Conservation (phyloP, 1,140 invertebrate genomes). For the Asbolus verrucosus region DNA sequence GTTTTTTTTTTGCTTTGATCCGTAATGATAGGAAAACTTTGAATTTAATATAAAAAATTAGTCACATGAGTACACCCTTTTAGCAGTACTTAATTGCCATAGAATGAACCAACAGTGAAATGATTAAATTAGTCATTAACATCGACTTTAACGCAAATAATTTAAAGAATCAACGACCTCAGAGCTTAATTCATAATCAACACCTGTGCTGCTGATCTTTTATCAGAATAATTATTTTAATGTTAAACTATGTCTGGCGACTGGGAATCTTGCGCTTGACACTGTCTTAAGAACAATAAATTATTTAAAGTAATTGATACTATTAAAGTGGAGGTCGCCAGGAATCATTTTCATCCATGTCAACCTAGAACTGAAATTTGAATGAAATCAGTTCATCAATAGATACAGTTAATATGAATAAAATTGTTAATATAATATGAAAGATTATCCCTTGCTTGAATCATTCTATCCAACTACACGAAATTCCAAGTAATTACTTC, state of each 20-base stretch:
- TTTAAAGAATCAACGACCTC: background rate
- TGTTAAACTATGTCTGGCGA: background rate
- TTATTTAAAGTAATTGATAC: constrained; percentile 5
- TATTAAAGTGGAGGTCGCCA: constrained; percentile 3
- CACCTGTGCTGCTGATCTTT: background rate
- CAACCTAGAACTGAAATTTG: background rate
- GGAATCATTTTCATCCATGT: background rate
- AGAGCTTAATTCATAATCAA: background rate
- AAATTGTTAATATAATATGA: background rate
- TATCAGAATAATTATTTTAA: background rate
- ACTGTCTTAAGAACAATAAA: background rate
- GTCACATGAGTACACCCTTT: too few relatives aligned
- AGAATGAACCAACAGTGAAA: too few relatives aligned
- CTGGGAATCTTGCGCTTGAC: background rate
- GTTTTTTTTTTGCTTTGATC: too few relatives aligned
- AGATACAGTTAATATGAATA: background rate
- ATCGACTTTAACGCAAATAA: background rate
- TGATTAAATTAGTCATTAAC: too few relatives aligned
- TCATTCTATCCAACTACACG: background rate
- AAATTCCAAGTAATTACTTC: background rate
- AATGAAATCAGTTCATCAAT: background rate
- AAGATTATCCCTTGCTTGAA: background rate
- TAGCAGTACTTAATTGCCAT: too few relatives aligned
- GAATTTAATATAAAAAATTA: too few relatives aligned
- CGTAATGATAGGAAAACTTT: too few relatives aligned